Base-by-base conservation (phyloP, 2,888 invertebrate species). In the Xestia xanthographa region DNA sequence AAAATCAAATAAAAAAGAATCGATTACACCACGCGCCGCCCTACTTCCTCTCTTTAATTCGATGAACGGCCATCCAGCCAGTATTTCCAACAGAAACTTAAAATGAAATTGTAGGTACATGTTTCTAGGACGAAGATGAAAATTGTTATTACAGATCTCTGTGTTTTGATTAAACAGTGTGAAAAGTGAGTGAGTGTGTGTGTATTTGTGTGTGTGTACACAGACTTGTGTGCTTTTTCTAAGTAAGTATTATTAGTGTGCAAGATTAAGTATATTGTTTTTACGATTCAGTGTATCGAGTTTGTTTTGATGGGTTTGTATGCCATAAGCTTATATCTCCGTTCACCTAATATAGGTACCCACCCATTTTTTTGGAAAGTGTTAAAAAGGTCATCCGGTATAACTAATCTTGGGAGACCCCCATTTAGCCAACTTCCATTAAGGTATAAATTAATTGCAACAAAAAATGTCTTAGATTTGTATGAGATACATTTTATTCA, bases 111-210 rank as follows among this genome's bases (percentile, higher is more conserved):
- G 72, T n/a, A n/a, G n/a, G n/a, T 79, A 74, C 66, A 78, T 79
- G 73, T 76, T 76, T 65, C 71, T 73, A 71, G 48, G 9, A 85
- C 56, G 60, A 71, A 14, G 66, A 70, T 69, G 84, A 77, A 86
- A 77, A 81, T 82, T 83, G 79, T 81, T 86, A 80, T 82, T 71
- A 73, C 72, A 75, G 63, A 68, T 70, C 77, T 60, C 34, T 73
- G 77, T 75, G 50, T 60, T 80, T 81, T 86, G 82, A 87, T 87
- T 87, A 86, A 84, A 84, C 50, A 34, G 69, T 34, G 34, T 34
- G 34, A 2, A n/a, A n/a, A n/a, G 34, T 34, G 34, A 34, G 34
- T 3, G 34, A 34, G 34, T 34, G 34, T 34, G 34, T 34, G 34
- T 34, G n/a, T n/a, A n/a, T n/a, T n/a, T n/a, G n/a, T n/a, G n/a